Percentiles rank a stretch among this genome's conserved stretches.
Conservation (phyloP, 2,797 vertebrate genomes). For the Rhynchonycteris naso region DNA sequence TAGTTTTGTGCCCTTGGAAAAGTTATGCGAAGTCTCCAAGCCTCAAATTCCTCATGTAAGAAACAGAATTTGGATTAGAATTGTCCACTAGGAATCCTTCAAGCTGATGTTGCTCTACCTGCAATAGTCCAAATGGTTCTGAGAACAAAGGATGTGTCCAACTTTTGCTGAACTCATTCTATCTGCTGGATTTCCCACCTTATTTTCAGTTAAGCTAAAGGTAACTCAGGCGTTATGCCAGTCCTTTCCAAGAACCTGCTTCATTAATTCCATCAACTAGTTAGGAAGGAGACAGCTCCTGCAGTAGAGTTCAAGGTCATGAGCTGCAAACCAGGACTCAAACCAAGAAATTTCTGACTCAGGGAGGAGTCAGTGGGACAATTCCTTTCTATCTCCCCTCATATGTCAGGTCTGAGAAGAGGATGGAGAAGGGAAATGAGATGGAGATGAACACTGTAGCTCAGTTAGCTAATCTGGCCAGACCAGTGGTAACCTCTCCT, state of each 20-base stretch:
- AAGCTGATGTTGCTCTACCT: background rate
- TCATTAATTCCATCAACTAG: background rate
- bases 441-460: conserved; percentile 26
- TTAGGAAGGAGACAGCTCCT: background rate
- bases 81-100: background rate
- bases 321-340: background rate
- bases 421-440: conserved; percentile 1
- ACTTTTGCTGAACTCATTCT: conserved; percentile 27
- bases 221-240: conserved; percentile 43
- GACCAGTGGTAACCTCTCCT: background rate
- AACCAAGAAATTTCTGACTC: background rate
- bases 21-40: background rate
- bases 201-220: conserved; percentile 65
- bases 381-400: background rate
- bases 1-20: background rate
- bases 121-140: background rate
- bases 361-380: background rate
- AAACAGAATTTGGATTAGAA: background rate
- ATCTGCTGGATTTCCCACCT: conserved; percentile 32
- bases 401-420: background rate
- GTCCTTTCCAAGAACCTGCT: conserved; percentile 53
- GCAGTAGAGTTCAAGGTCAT: conserved; percentile 44
- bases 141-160: conserved; percentile 15
- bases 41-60: background rate
- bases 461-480: background rate